Conservation (phyloP, 2,797 vertebrate genomes). For the Myioborus melanocephalus region DNA sequence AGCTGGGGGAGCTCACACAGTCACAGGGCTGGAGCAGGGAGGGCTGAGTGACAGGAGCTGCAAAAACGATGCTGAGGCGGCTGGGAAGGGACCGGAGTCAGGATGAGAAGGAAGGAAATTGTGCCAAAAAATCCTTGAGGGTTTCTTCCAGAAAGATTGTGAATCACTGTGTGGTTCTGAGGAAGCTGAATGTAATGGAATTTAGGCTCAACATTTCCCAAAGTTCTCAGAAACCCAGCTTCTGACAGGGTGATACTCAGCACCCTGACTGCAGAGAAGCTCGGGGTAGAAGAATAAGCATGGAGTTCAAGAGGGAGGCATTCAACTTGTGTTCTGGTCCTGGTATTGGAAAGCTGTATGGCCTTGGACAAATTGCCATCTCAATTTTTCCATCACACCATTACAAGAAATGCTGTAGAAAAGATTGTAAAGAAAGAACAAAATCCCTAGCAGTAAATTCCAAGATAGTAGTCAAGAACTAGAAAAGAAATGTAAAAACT, state of each 20-base stretch:
- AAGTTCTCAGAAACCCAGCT: neutral
- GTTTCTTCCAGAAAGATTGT: neutral
- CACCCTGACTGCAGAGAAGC: neutral
- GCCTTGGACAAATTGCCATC: neutral
- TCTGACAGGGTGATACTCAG: neutral
- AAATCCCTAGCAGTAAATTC: neutral
- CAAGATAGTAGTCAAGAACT: neutral
- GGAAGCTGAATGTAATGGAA: neutral
- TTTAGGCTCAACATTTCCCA: neutral
- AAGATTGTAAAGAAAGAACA: neutral
- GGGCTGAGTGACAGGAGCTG: neutral
- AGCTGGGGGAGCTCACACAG: neutral
- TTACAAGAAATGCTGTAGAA: neutral
- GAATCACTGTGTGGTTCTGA: neutral
- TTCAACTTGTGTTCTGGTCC: neutral
- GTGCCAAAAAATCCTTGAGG: neutral
- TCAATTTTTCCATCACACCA: neutral
- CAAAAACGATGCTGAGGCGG: neutral
- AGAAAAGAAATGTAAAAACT: neutral
- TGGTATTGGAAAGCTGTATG: neutral
- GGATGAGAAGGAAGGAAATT: neutral
- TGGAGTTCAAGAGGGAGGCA: neutral
- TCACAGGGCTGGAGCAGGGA: fast-evolving
- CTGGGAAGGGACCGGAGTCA: neutral
- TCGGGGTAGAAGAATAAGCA: neutral